Evolutionary conservation across 2,113 vertebrate genomes (phyloP).

Genomic region (Psittacus erithacus): DNA sequence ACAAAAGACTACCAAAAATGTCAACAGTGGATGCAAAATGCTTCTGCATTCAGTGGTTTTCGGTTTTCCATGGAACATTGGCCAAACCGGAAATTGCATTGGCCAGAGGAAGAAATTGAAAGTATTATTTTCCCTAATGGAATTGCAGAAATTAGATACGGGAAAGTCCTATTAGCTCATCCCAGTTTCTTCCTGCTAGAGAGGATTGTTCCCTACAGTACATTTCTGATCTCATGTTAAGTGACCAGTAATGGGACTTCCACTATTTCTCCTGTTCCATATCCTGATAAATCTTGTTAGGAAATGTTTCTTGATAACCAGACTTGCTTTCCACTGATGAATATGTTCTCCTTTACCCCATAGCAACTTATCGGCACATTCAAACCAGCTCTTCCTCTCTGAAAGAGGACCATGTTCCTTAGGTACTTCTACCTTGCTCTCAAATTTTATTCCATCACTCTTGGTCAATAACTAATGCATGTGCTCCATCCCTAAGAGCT

Average conservation of each 20-base stretch:
- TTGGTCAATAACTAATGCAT: not conserved
- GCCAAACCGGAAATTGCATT: not conserved
- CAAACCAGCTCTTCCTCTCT: not conserved
- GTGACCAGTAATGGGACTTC: not conserved
- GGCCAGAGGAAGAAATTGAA: not conserved
- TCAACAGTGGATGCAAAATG: not conserved
- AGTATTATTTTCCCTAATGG: constrained; percentile 23
- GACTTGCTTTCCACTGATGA: not conserved
- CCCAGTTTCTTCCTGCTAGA: not conserved
- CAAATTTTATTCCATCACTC: not conserved
- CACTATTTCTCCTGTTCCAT: not conserved
- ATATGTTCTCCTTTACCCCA: not conserved
- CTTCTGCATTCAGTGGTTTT: not conserved
- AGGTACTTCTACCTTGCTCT: not conserved
- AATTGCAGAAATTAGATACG: constrained; percentile 5
- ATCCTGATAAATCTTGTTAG: not conserved
- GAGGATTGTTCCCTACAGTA: not conserved
- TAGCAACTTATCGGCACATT: not conserved
- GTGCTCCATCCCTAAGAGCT: not conserved
- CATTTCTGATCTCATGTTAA: not conserved
- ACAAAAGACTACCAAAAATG: not conserved
- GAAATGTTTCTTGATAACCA: not conserved
- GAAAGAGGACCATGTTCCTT: not conserved
- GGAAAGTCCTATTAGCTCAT: constrained; percentile 59
- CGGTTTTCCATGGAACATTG: not conserved